These are phyloP conservation scores for Anastatus disparis DNA, from an alignment of 1,140 invertebrate genomes.

Conservation along the genomic window DNA sequence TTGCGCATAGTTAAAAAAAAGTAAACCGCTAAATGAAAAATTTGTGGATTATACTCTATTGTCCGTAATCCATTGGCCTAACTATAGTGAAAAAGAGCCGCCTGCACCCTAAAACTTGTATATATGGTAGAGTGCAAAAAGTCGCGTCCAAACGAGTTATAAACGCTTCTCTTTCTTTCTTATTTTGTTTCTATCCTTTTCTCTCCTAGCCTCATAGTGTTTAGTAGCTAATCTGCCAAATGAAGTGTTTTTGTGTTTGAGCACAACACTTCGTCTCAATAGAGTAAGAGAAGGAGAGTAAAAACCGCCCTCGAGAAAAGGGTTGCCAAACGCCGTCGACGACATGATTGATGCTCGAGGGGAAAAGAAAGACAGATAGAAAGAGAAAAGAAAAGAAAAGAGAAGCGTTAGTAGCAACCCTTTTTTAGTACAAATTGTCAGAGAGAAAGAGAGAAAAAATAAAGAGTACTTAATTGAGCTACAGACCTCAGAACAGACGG, in stretches of 20 bases:
- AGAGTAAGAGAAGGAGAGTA: constrained; percentile 48
- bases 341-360: constrained; percentile 67
- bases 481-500: constrained; percentile 62
- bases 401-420: constrained; percentile 48
- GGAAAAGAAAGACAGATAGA: constrained; percentile 36
- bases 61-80: neutral
- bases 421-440: constrained; percentile 61
- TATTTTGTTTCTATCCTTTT: neutral
- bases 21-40: constrained; percentile 4
- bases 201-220: neutral
- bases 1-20: too few relatives aligned
- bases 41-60: constrained; percentile 15
- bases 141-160: neutral
- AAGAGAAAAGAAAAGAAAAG: constrained; percentile 38
- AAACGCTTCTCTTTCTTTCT: neutral
- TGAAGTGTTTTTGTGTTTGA: constrained; percentile 69
- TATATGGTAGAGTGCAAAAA: constrained; percentile 30
- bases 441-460: neutral
- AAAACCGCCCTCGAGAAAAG: constrained; percentile 65
- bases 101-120: too few relatives aligned
- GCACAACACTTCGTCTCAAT: constrained; percentile 67
- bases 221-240: constrained; percentile 69
- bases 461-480: constrained; percentile 64
- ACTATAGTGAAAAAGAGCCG: too few relatives aligned
- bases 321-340: constrained; percentile 59